Evolutionary conservation across 2,797 vertebrate genomes (phyloP).

Genomic region (Coregonus sp.): DNA sequence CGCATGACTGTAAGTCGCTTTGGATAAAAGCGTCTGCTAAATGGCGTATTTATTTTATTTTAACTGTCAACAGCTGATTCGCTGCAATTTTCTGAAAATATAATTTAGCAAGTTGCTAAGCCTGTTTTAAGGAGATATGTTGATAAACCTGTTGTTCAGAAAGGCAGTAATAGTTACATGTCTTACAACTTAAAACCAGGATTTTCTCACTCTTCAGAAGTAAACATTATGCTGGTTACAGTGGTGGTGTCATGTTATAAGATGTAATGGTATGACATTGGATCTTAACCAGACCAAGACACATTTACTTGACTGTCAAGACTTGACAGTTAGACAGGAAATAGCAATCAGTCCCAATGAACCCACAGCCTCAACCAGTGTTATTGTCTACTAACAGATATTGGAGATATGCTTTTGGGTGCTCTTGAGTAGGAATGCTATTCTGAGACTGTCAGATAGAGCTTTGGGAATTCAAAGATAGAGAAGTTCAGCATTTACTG

Average conservation of each 20-base stretch:
- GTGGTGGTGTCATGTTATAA: background rate
- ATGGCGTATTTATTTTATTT: too few relatives aligned
- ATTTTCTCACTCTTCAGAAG: background rate
- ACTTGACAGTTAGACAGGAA: background rate
- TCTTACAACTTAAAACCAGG: background rate
- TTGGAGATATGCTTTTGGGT: background rate
- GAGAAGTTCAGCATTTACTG: background rate
- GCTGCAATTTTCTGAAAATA: too few relatives aligned
- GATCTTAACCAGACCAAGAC: background rate
- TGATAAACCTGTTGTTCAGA: slow-evolving; percentile 34
- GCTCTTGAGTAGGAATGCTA: background rate
- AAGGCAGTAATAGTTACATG: background rate
- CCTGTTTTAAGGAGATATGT: too few relatives aligned
- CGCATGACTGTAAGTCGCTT: too few relatives aligned
- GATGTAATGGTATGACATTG: background rate
- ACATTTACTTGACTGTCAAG: background rate
- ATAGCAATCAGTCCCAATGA: background rate
- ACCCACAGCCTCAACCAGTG: background rate
- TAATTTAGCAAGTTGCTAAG: too few relatives aligned
- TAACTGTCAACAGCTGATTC: too few relatives aligned
- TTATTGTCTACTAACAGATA: slow-evolving; percentile 9
- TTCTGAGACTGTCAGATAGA: background rate
- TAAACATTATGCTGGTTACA: background rate
- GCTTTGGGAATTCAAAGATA: background rate
- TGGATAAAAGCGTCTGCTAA: too few relatives aligned